Conservation (phyloP, 2,888 invertebrate genomes). For the Epistrophella euchroma region DNA sequence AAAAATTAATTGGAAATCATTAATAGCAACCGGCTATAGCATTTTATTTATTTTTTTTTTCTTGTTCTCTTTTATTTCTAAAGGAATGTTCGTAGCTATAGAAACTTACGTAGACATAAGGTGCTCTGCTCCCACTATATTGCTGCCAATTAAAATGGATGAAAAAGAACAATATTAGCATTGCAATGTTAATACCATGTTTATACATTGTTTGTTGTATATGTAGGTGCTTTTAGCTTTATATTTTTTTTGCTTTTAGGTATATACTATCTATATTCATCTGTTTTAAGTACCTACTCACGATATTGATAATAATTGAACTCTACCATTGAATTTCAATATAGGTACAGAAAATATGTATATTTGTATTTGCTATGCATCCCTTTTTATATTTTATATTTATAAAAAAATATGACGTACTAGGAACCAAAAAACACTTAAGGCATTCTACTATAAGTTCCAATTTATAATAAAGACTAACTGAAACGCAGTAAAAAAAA, state of each 20-base stretch:
- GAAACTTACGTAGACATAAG: neutral
- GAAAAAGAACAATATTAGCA: conserved; percentile 33
- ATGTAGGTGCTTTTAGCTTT: neutral
- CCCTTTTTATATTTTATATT: too few relatives aligned
- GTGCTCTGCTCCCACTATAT: conserved; percentile 4
- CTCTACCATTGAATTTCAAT: neutral
- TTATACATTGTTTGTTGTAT: conserved; percentile 23
- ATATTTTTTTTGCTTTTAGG: neutral
- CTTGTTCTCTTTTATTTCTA: neutral
- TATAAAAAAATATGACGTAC: too few relatives aligned
- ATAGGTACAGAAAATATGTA: too few relatives aligned
- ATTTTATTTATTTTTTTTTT: neutral
- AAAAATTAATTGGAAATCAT: conserved; percentile 64
- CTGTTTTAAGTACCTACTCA: conserved; percentile 8
- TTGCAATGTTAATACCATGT: conserved; percentile 42
- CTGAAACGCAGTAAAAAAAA: too few relatives aligned
- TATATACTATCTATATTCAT: neutral
- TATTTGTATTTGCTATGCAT: neutral
- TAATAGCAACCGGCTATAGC: conserved; percentile 52
- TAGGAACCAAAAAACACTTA: neutral
- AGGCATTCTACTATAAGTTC: neutral
- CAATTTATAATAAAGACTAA: too few relatives aligned
- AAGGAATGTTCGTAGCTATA: neutral
- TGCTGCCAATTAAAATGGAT: conserved; percentile 16
- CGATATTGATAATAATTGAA: conserved; percentile 16